Evolutionary conservation across 2,888 invertebrate genomes (phyloP), one percentile per base, ranked within the genome.

Genomic region (Latrodectus elegans): DNA sequence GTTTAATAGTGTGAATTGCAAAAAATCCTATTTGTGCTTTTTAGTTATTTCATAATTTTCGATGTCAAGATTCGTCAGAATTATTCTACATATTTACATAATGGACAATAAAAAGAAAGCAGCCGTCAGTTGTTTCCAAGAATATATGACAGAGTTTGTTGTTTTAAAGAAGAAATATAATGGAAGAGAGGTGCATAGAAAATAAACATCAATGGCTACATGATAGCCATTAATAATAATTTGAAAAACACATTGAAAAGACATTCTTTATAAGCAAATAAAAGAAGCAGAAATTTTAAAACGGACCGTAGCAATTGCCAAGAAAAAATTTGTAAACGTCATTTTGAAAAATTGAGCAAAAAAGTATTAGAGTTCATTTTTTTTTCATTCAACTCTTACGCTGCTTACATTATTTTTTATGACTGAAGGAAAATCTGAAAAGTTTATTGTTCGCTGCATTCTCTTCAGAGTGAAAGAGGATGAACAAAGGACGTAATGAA

Each of bases 271-370:
- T 15, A 60, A 60, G n/a, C 60, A n/a, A 15, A 60, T 3, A 60
- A 60, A 60, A 60, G 60, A 60, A 60, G 60, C 60, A 60, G 60
- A 60, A 60, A 12, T 60, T n/a, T 60, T n/a, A 15, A 15, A n/a
- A 15, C 12, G n/a, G 12, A 6, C n/a, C n/a, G 60, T 38, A 17
- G 49, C 38, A 17, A 51, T 22, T 8, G 65, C 49, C 14, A 64
- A 60, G 60, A 11, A 60, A 26, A 74, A 68, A 81, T 81, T 81
- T 74, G 81, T 81, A 74, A 67, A 52, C 73, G 81, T 67, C 73
- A 73, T 81, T 73, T 73, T 81, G 81, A 81, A 73, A 81, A 73
- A 81, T 81, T 73, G 65, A 26, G 65, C 67, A 81, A 73, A 72
- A 38, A 81, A 73, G 52, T 67, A 68, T 17, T 52, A 73, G 53